phyloP scores from a whole-genome alignment of 1,140 invertebrate genomes.

The Calliopsis andreniformis region DNA sequence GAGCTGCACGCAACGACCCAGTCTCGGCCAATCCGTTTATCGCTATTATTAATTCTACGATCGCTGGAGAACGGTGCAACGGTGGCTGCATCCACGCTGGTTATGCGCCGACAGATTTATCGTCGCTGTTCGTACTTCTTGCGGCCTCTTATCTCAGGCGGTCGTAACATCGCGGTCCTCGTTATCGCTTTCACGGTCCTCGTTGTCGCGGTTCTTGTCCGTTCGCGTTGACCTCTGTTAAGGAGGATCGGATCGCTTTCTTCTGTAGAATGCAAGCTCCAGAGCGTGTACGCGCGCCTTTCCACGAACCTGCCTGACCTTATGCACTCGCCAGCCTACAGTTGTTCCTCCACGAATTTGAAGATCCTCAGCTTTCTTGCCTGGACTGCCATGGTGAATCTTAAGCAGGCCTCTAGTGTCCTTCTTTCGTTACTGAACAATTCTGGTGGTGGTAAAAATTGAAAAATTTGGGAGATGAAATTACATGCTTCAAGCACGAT shows the following conservation, averaged over 20 bases:
- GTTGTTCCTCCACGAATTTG: background rate
- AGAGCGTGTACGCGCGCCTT: background rate
- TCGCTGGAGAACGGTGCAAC: background rate
- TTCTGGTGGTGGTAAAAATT: too few relatives aligned
- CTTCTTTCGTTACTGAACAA: too few relatives aligned
- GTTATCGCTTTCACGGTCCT: slow-evolving; percentile 43
- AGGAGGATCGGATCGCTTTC: slow-evolving; percentile 32
- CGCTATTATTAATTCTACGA: background rate
- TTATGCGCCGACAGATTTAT: slow-evolving; percentile 48
- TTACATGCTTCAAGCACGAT: too few relatives aligned
- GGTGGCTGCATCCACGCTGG: background rate
- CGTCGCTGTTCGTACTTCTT: slow-evolving; percentile 28
- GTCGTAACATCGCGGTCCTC: slow-evolving; percentile 32
- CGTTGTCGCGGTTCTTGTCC: slow-evolving; percentile 5
- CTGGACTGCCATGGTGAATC: background rate
- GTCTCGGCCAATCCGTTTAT: background rate
- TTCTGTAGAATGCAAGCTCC: too few relatives aligned
- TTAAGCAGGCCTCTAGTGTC: background rate
- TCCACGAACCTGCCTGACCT: slow-evolving; percentile 7
- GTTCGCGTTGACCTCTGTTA: slow-evolving; percentile 18
- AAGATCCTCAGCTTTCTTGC: background rate
- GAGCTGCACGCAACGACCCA: background rate
- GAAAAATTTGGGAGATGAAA: too few relatives aligned
- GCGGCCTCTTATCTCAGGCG: slow-evolving; percentile 49
- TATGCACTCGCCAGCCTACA: slow-evolving; percentile 7